phyloP scores from a whole-genome alignment of 2,888 invertebrate genomes.

The Timandra comae region DNA sequence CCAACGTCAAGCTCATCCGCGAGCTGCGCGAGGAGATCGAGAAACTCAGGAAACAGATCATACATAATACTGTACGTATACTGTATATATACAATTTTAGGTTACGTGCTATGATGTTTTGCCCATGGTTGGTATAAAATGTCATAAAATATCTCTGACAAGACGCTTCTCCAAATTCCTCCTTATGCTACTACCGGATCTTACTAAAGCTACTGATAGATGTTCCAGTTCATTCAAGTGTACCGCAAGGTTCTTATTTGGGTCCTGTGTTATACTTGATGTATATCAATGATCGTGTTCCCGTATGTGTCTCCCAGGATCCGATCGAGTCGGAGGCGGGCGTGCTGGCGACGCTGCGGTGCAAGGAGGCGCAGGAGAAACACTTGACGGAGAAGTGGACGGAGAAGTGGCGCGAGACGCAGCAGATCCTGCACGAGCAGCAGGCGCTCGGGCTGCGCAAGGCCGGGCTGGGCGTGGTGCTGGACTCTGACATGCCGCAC shows the following conservation, averaged over 20 bases:
- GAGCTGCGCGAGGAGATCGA: constrained; percentile 91
- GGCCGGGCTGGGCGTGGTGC: constrained; percentile 90
- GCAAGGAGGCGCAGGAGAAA: constrained; percentile 93
- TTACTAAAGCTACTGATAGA: no score
- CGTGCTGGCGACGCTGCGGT: constrained; percentile 88
- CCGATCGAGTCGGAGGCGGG: constrained; percentile 76
- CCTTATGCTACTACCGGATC: no score
- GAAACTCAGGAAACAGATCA: constrained; percentile 85
- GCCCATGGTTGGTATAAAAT: no score
- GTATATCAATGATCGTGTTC: no score
- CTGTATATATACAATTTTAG: background rate
- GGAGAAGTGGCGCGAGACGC: constrained; percentile 94
- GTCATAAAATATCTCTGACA: constrained; percentile 1
- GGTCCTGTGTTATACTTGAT: no score
- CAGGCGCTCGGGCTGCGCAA: constrained; percentile 90
- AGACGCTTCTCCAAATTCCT: background rate
- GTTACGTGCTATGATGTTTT: no score
- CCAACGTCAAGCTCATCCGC: constrained; percentile 90
- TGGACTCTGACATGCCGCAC: constrained; percentile 94
- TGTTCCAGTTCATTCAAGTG: no score
- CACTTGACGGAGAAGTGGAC: constrained; percentile 94
- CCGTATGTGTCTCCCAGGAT: no score
- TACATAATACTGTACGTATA: constrained; percentile 79
- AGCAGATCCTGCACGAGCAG: constrained; percentile 91
- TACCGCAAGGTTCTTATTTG: no score